These are phyloP conservation scores for Galeopterus variegatus DNA, from an alignment of 2,113 vertebrate species.

Conservation along the genomic window DNA sequence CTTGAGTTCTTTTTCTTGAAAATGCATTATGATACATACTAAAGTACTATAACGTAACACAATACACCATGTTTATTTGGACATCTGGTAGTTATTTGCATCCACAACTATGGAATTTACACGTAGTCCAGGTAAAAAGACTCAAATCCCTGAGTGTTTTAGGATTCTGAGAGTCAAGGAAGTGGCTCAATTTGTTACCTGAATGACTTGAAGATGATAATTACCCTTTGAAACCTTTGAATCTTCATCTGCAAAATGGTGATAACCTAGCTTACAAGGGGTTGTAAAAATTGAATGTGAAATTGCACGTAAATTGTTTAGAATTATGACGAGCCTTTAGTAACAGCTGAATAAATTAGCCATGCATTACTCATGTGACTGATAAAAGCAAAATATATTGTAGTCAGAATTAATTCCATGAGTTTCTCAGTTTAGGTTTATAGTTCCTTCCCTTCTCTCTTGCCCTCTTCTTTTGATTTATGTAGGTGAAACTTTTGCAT, in stretches of 20 bases:
- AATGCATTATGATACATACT: neutral
- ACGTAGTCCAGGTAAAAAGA: neutral
- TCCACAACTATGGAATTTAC: neutral
- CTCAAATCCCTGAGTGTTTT: neutral
- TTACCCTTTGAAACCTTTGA: neutral
- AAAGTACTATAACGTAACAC: neutral
- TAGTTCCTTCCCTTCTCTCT: neutral
- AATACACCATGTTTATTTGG: neutral
- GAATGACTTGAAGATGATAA: neutral
- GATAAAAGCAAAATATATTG: neutral
- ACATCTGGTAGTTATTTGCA: neutral
- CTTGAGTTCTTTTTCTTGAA: neutral
- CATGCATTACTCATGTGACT: neutral
- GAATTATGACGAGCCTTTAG: neutral
- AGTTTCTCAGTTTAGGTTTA: neutral
- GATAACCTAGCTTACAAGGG: neutral
- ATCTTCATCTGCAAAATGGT: neutral
- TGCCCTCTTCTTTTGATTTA: neutral
- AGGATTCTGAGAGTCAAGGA: neutral
- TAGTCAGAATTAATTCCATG: neutral
- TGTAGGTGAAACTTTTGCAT: neutral
- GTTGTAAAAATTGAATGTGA: neutral
- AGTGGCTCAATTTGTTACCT: neutral
- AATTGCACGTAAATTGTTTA: neutral
- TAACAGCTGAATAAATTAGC: neutral